Percentiles rank a stretch among this genome's conserved stretches.
Conservation (phyloP, 2,113 vertebrate genomes). For the Caretta caretta region DNA sequence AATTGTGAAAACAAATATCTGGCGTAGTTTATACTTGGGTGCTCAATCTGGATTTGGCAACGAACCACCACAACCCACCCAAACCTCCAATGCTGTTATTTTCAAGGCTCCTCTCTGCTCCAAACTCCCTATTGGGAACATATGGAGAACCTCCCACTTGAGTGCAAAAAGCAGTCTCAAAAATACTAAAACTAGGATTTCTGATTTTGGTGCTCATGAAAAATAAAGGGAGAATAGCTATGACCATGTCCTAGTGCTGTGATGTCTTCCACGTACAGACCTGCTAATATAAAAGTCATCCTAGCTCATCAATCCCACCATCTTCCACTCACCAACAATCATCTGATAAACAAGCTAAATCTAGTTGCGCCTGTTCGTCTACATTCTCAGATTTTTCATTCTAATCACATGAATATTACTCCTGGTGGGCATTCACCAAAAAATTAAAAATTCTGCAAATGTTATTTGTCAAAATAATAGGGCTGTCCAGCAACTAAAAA, state of each 20-base stretch:
- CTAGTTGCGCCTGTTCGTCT: not conserved
- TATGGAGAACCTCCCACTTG: rapidly evolving
- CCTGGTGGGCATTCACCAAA: too few relatives aligned
- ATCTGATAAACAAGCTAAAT: not conserved
- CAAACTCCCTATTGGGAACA: not conserved
- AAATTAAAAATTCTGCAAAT: too few relatives aligned
- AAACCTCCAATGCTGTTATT: not conserved
- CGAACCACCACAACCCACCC: not conserved
- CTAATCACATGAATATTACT: not conserved
- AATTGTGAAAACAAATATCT: not conserved
- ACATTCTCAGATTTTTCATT: not conserved
- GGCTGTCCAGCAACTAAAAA: too few relatives aligned
- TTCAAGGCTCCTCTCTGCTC: not conserved
- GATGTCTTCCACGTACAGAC: rapidly evolving
- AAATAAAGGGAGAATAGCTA: not conserved
- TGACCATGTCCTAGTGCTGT: not conserved
- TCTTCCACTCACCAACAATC: not conserved
- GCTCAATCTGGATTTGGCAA: not conserved
- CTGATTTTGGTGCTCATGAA: not conserved
- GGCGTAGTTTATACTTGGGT: not conserved
- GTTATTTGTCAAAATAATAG: too few relatives aligned
- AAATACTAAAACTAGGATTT: not conserved
- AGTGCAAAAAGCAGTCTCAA: not conserved
- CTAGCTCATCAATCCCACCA: not conserved
- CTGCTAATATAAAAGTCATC: not conserved